Percentiles rank a stretch among this genome's conserved stretches.
These are phyloP conservation scores for Strigamia crassipes DNA, from an alignment of 2,888 invertebrate species.

Conservation along the genomic window DNA sequence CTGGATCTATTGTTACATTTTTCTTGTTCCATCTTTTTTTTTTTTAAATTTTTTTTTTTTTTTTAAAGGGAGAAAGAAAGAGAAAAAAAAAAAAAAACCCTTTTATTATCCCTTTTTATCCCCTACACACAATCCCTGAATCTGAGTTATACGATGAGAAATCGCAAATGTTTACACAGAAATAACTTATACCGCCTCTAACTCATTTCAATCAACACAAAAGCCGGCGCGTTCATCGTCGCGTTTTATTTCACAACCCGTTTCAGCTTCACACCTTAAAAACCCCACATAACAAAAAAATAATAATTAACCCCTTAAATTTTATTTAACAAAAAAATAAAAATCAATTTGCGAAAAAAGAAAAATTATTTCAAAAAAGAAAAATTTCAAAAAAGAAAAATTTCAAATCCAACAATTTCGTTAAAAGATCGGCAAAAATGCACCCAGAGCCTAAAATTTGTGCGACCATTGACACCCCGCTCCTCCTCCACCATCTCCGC, in stretches of 20 bases:
- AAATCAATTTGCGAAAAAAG: too few relatives aligned
- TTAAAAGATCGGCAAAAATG: too few relatives aligned
- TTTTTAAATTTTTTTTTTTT: neutral
- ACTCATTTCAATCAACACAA: conserved; percentile 31
- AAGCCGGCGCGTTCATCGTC: neutral
- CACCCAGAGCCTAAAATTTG: too few relatives aligned
- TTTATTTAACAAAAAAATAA: neutral
- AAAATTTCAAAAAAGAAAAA: too few relatives aligned
- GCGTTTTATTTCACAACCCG: neutral
- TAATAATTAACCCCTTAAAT: neutral
- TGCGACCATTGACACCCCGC: neutral
- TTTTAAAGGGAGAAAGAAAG: neutral
- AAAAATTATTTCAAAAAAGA: too few relatives aligned
- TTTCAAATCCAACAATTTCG: too few relatives aligned
- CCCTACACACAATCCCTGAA: conserved; percentile 23
- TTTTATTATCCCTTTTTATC: neutral
- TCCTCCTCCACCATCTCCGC: neutral
- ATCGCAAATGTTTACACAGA: neutral
- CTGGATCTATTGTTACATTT: neutral
- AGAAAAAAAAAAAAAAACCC: neutral
- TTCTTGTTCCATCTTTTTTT: neutral
- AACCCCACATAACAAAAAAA: neutral
- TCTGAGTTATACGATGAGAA: conserved; percentile 25
- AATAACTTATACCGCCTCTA: conserved; percentile 11
- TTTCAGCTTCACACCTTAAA: neutral